Evolutionary conservation across 2,888 invertebrate species (phyloP), one percentile per base, ranked within the genome.

Genomic region (Aradus depressus): DNA sequence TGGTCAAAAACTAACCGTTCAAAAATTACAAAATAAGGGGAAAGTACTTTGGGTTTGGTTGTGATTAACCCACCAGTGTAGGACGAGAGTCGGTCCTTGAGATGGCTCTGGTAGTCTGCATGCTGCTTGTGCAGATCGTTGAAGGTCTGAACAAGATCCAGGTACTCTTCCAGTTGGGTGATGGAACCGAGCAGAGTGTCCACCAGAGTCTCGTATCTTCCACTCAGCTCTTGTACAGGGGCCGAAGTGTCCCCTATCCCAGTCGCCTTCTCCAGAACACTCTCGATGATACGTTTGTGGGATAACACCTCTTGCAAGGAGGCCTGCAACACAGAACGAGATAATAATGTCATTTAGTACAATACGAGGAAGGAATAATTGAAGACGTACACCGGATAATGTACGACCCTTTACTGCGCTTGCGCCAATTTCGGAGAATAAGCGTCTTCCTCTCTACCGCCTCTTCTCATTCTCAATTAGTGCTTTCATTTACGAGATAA

Each of bases 251-350:
- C 73, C 3, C 83, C 75, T 10, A 82, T 66, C 16, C 75, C 75
- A 59, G 82, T 80, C 0, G 90, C 89, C 67, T 92, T 93, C 63
- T 92, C 92, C 5, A 84, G 83, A 1, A 93, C 81, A 4, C 84
- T 82, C 70, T 95, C 93, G 35, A 95, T 81, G 4, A 92, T 81
- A 59, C 91, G 75, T 66, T 92, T 92, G 64, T 95, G 88, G 0
- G 91, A 84, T 51, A 81, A 71, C 21, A 92, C 87, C 69, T 96
- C 95, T 70, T 95, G 92, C 48, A 87, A 75, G 41, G 82, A 73
- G 0, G 87, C 83, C 75, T 77, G 61, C 6, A 55, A 52, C 26
- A 31, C 32, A 44, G 44, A 54, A 25, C n/a, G n/a, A n/a, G n/a
- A n/a, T n/a, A n/a, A n/a, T n/a, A n/a, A n/a, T n/a, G n/a, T n/a